phyloP scores from a whole-genome alignment of 2,888 invertebrate genomes.

The Drosophila peninsularis region DNA sequence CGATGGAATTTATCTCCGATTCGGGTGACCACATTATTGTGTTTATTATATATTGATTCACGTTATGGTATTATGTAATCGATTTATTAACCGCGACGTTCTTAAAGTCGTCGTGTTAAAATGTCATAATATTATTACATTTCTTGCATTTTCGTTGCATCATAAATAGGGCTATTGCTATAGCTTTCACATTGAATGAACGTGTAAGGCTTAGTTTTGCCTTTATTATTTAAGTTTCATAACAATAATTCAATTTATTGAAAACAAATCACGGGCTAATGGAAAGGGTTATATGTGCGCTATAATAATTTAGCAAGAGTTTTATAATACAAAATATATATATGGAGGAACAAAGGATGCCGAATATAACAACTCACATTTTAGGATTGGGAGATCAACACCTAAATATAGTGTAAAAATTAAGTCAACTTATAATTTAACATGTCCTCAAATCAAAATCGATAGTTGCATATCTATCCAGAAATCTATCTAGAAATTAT shows the following conservation, averaged over 20 bases:
- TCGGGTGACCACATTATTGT: conserved; percentile 88
- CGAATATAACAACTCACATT: no score
- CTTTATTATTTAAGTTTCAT: conserved; percentile 57
- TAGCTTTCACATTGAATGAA: background rate
- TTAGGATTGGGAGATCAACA: no score
- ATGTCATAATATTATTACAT: conserved; percentile 10
- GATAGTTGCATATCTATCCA: no score
- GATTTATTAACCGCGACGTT: conserved; percentile 31
- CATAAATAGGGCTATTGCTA: conserved; percentile 11
- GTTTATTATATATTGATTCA: conserved; percentile 27
- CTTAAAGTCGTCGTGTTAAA: conserved; percentile 31
- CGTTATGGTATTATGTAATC: conserved; percentile 13
- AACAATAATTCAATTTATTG: conserved; percentile 43
- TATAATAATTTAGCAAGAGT: background rate
- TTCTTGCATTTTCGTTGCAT: conserved; percentile 16
- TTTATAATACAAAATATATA: no score
- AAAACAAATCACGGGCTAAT: background rate
- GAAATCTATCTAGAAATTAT: no score
- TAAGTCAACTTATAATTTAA: no score
- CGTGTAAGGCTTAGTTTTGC: conserved; percentile 19
- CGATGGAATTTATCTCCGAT: conserved; percentile 93
- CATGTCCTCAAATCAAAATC: no score
- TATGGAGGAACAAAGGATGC: no score
- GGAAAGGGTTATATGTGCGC: background rate
- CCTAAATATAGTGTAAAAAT: no score